These are phyloP conservation scores for Tachina fera DNA, from an alignment of 2,888 invertebrate genomes.

Conservation along the genomic window DNA sequence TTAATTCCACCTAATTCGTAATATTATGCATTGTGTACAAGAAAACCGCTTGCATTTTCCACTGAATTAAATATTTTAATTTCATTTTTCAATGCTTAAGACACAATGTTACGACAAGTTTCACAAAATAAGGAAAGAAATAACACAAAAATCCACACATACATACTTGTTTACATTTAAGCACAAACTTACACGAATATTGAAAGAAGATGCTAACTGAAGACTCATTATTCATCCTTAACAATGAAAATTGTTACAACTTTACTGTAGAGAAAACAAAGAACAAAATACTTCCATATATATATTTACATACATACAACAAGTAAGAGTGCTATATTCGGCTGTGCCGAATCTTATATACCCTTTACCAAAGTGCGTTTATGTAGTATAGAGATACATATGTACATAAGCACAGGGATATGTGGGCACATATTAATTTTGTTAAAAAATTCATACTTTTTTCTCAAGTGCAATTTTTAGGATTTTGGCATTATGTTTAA, in stretches of 20 bases:
- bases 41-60: conserved; percentile 66
- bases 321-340: too few relatives aligned
- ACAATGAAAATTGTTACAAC: conserved; percentile 55
- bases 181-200: neutral
- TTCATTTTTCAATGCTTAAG: conserved; percentile 62
- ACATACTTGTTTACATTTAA: neutral
- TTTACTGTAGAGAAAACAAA: neutral
- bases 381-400: too few relatives aligned
- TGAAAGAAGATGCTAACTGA: conserved; percentile 44
- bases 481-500: too few relatives aligned
- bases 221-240: conserved; percentile 66
- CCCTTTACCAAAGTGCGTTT: too few relatives aligned
- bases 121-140: conserved; percentile 33
- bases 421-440: too few relatives aligned
- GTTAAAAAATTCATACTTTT: too few relatives aligned
- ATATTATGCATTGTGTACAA: conserved; percentile 57
- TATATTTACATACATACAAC: too few relatives aligned
- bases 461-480: too few relatives aligned
- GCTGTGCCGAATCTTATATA: too few relatives aligned
- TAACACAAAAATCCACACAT: conserved; percentile 32
- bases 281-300: too few relatives aligned
- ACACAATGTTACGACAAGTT: conserved; percentile 44
- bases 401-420: too few relatives aligned
- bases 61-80: conserved; percentile 69
- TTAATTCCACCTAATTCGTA: conserved; percentile 62